A percentile compares a stretch with the other conserved stretches of the same genome.
These are phyloP conservation scores for Enteromius viviparus DNA, from an alignment of 2,797 vertebrate species.

Conservation along the genomic window DNA sequence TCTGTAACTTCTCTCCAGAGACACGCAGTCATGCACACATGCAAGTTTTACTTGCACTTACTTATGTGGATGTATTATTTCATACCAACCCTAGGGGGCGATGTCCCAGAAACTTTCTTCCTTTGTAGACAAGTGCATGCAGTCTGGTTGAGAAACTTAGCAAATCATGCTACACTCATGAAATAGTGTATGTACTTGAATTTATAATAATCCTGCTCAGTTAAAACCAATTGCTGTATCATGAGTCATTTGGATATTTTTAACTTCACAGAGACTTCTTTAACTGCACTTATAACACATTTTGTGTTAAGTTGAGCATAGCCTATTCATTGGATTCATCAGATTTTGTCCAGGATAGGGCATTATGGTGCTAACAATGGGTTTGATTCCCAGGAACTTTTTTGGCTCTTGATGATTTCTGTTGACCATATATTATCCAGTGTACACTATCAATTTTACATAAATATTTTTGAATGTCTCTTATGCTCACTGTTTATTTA, in stretches of 20 bases:
- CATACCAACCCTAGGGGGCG: neutral
- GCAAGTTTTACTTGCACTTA: neutral
- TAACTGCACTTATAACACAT: neutral
- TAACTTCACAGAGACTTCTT: neutral
- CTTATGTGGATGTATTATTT: neutral
- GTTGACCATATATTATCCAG: neutral
- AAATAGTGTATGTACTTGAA: neutral
- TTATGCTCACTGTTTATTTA: neutral
- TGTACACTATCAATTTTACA: neutral
- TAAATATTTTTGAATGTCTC: neutral
- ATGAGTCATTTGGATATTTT: neutral
- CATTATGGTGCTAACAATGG: neutral
- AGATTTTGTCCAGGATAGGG: neutral
- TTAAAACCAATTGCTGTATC: neutral
- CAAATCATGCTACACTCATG: neutral
- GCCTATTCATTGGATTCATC: neutral
- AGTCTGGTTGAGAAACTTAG: neutral
- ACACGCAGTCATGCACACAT: neutral
- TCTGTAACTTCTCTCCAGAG: neutral
- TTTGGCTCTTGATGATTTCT: neutral
- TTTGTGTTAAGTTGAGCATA: neutral
- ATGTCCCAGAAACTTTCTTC: neutral
- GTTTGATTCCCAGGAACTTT: too few species aligned
- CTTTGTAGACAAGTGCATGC: neutral
- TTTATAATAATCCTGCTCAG: neutral